These are phyloP conservation scores for Elachura formosa DNA, from an alignment of 2,113 vertebrate genomes.

Conservation along the genomic window DNA sequence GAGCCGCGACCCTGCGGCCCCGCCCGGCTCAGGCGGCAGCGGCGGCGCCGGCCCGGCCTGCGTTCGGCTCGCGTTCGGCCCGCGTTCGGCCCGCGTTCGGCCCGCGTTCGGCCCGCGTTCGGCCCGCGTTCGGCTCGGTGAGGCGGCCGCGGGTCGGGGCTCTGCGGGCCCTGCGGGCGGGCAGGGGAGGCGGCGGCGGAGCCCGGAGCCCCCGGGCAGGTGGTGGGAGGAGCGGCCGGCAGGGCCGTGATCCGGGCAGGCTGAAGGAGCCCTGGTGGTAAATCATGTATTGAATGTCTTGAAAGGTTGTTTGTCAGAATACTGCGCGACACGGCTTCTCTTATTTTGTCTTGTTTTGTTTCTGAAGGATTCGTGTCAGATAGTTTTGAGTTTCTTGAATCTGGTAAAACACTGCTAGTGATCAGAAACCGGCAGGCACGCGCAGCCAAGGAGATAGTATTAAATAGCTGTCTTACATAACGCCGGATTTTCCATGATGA, in stretches of 20 bases:
- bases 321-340: fast-evolving
- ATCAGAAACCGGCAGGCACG: not conserved
- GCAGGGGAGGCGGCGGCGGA: not conserved
- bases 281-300: not conserved
- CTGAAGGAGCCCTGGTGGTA: fast-evolving
- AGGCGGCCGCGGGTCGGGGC: fast-evolving
- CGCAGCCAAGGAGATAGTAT: not conserved
- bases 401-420: not conserved
- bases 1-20: not conserved
- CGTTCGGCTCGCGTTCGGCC: no score
- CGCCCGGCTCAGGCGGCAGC: not conserved
- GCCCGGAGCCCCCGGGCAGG: not conserved
- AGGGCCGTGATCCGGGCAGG: fast-evolving
- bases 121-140: not conserved
- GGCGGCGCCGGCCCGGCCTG: no score
- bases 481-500: not conserved
- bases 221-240: not conserved
- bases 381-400: not conserved
- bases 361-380: fast-evolving
- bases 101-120: no score
- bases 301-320: not conserved
- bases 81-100: no score
- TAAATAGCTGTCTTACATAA: not conserved
- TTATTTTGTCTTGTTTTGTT: not conserved
- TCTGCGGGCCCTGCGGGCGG: no score